Conservation (phyloP, 2,888 invertebrate genomes). For the Drosophila siamana region DNA sequence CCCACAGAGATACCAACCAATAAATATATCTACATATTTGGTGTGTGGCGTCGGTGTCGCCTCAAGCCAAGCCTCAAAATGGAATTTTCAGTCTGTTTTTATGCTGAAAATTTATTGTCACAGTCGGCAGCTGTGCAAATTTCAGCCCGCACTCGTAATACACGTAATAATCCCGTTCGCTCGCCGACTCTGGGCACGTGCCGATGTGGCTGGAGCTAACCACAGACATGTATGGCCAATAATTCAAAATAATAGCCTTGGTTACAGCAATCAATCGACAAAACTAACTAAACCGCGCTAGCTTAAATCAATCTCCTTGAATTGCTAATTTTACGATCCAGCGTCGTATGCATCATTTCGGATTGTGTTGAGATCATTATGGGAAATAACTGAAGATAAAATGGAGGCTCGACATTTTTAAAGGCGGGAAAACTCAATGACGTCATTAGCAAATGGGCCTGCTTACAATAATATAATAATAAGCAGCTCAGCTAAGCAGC, state of each 20-base stretch:
- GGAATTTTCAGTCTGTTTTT: slow-evolving; percentile 13
- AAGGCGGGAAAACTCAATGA: slow-evolving; percentile 29
- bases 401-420: not conserved
- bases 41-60: not conserved
- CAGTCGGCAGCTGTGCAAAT: slow-evolving; percentile 11
- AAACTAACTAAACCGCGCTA: not conserved
- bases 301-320: not conserved
- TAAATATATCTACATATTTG: slow-evolving; percentile 3
- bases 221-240: slow-evolving; percentile 15
- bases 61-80: slow-evolving; percentile 15
- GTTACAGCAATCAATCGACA: slow-evolving; percentile 5
- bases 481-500: too few species aligned
- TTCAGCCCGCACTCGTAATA: not conserved
- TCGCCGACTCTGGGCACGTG: slow-evolving; percentile 21
- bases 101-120: slow-evolving; percentile 18
- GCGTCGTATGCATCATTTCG: not conserved
- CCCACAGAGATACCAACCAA: not conserved
- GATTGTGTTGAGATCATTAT: slow-evolving; percentile 11
- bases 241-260: slow-evolving; percentile 11
- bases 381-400: slow-evolving; percentile 9
- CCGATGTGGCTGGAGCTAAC: slow-evolving; percentile 1
- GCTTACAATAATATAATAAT: too few species aligned
- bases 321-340: slow-evolving; percentile 3
- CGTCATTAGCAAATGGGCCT: too few species aligned
- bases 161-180: not conserved